These are phyloP conservation scores for Phenganax marumi DNA, from an alignment of 92 coral and sea anemone species.

Conservation along the genomic window DNA sequence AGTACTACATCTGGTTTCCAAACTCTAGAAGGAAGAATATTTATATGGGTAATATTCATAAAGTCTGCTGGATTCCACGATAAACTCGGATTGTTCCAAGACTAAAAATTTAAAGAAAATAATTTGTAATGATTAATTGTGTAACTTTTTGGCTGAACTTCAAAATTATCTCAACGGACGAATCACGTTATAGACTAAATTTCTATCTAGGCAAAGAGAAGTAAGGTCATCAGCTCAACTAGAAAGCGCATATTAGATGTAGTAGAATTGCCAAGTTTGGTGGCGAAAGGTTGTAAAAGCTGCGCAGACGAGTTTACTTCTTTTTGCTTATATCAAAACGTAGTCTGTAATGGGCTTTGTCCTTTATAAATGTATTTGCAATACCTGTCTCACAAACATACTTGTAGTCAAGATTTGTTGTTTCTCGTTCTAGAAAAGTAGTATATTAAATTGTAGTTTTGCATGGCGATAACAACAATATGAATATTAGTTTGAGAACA, in stretches of 20 bases:
- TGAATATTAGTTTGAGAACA: no score
- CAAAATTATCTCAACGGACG: not conserved
- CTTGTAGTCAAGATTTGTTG: slow-evolving; percentile 35
- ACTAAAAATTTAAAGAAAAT: not conserved
- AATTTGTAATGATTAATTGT: not conserved
- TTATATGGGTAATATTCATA: slow-evolving; percentile 25
- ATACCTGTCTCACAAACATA: slow-evolving; percentile 38
- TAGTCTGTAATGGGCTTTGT: not conserved
- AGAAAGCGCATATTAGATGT: no score
- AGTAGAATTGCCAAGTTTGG: no score
- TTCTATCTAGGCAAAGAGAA: no score
- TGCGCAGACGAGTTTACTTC: no score
- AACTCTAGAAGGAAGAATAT: slow-evolving; percentile 26
- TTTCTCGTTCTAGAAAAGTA: slow-evolving; percentile 13
- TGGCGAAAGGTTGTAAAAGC: no score
- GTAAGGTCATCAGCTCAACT: no score
- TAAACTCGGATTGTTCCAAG: slow-evolving; percentile 33
- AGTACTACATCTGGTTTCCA: slow-evolving; percentile 40
- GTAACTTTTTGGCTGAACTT: not conserved
- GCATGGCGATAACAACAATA: no score
- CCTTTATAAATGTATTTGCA: not conserved
- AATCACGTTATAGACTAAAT: no score
- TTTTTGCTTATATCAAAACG: no score
- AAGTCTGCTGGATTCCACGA: slow-evolving; percentile 30
- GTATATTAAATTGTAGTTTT: no score